Percentiles rank a stretch among this genome's conserved stretches.
Conservation (phyloP, 2,113 vertebrate species). For the Phocoena sinus region DNA sequence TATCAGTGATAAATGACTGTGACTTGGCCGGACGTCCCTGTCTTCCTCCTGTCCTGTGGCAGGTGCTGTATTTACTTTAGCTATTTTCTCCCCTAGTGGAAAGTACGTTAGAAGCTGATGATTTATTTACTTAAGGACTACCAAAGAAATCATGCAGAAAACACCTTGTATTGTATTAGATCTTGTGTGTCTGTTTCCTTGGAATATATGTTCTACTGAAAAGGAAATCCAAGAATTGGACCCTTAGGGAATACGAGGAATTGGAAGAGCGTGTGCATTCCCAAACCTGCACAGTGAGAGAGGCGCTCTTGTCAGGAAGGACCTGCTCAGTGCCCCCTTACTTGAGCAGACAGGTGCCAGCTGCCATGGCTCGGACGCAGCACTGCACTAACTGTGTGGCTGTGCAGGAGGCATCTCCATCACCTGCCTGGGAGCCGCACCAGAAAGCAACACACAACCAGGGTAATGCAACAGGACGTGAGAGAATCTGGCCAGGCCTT, state of each 20-base stretch:
- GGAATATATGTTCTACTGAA: neutral
- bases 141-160: neutral
- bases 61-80: neutral
- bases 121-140: neutral
- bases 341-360: neutral
- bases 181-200: neutral
- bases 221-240: neutral
- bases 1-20: neutral
- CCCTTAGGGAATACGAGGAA: neutral
- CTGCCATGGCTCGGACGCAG: neutral
- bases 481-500: fast-evolving
- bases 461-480: neutral
- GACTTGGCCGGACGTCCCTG: neutral
- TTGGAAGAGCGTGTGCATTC: fast-evolving
- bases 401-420: fast-evolving
- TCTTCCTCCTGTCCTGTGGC: neutral
- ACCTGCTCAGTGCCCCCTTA: fast-evolving
- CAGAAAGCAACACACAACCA: neutral
- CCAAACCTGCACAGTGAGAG: fast-evolving
- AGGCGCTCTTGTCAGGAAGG: fast-evolving
- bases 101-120: neutral
- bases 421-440: fast-evolving
- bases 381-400: no score
- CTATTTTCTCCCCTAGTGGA: neutral
- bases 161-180: fast-evolving